These are phyloP conservation scores for Tetragnatha montana DNA, from an alignment of 2,888 invertebrate species.

Conservation along the genomic window DNA sequence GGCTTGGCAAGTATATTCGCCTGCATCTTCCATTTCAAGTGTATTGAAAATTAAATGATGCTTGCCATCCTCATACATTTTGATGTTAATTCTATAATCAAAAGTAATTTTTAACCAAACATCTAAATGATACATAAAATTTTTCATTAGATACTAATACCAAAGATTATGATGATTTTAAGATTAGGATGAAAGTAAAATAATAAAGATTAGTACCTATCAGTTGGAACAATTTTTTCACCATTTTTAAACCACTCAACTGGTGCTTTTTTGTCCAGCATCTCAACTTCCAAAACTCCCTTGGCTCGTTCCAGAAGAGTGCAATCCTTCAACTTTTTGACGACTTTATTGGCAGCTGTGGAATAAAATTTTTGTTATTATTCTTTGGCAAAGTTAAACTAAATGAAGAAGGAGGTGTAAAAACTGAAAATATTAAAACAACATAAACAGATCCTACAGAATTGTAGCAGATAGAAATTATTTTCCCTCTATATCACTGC, in stretches of 20 bases:
- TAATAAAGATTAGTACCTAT: constrained; percentile 78
- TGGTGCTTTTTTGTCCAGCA: constrained; percentile 96
- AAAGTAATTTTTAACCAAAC: not conserved
- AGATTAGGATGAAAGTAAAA: no score
- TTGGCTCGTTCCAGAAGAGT: constrained; percentile 94
- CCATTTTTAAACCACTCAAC: constrained; percentile 97
- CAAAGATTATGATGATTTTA: not conserved
- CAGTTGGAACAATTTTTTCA: constrained; percentile 86
- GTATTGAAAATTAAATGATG: constrained; percentile 94
- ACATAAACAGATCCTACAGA: not conserved
- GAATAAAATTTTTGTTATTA: no score
- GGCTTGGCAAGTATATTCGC: constrained; percentile 91
- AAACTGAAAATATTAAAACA: no score
- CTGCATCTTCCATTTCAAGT: constrained; percentile 87
- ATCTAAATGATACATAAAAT: not conserved
- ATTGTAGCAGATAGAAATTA: not conserved
- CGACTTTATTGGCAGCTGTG: constrained; percentile 95
- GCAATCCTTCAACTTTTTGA: constrained; percentile 95
- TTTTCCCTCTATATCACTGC: not conserved
- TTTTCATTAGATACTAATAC: not conserved
- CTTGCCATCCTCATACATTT: constrained; percentile 93
- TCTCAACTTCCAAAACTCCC: constrained; percentile 91
- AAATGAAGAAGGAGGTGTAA: no score
- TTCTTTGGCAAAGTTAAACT: no score
- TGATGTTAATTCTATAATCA: constrained; percentile 85